Evolutionary conservation across 2,797 vertebrate genomes (phyloP).

Genomic region (Myotis vivesi): DNA sequence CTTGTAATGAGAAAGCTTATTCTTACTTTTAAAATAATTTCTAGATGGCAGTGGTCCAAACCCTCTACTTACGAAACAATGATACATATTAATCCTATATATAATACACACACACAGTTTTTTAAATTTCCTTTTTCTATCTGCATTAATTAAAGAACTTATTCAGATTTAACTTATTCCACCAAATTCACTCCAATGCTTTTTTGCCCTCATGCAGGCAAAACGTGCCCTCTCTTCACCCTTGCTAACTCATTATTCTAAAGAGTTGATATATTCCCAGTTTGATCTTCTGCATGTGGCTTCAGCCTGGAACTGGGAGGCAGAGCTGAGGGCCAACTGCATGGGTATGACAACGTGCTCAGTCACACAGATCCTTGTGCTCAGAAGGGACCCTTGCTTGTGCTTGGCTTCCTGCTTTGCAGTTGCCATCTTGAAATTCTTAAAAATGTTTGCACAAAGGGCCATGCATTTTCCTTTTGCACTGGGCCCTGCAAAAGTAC

Average conservation of each 20-base stretch:
- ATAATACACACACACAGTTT: background rate
- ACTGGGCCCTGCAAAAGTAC: background rate
- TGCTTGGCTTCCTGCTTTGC: background rate
- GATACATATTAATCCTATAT: background rate
- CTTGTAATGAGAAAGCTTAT: conserved; percentile 49
- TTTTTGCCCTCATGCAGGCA: background rate
- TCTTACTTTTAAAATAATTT: conserved; percentile 49
- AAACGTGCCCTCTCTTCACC: background rate
- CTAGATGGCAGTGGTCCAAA: conserved; percentile 33
- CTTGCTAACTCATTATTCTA: background rate
- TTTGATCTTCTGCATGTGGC: background rate
- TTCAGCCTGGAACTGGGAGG: background rate
- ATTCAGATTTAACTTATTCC: conserved; percentile 4
- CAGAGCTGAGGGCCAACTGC: background rate
- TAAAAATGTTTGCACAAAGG: background rate
- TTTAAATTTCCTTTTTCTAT: background rate
- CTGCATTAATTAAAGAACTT: background rate
- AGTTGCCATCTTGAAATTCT: background rate
- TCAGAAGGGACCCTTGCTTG: background rate
- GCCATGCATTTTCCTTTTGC: background rate
- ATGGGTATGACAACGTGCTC: rapidly evolving
- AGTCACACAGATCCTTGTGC: background rate
- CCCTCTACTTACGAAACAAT: conserved; percentile 36
- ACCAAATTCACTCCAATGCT: background rate
- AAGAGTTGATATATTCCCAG: background rate